phyloP scores from a whole-genome alignment of 2,113 vertebrate genomes.

The Prietella phreatophila region DNA sequence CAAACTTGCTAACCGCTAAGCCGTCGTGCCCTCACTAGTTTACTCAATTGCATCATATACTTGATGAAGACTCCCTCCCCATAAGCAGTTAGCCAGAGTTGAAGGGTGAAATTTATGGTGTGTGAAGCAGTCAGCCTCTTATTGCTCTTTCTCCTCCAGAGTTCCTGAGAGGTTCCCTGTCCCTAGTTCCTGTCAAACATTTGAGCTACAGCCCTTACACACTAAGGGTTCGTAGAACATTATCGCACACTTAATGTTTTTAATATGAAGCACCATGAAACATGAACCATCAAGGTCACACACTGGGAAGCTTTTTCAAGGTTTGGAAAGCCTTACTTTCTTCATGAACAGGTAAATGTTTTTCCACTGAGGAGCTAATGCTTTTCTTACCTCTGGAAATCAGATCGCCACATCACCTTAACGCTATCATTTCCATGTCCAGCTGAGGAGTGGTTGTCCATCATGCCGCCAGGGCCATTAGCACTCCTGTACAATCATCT shows the following conservation, averaged over 20 bases:
- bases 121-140: slow-evolving; percentile 14
- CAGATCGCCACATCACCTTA: slow-evolving; percentile 38
- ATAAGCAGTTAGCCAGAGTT: neutral
- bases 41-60: neutral
- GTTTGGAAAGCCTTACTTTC: slow-evolving; percentile 33
- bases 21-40: too few relatives aligned
- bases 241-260: slow-evolving; percentile 27
- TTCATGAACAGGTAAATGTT: slow-evolving; percentile 42
- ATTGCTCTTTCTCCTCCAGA: slow-evolving; percentile 1
- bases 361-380: slow-evolving; percentile 38
- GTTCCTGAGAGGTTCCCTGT: slow-evolving; percentile 2
- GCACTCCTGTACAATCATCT: slow-evolving; percentile 46
- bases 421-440: slow-evolving; percentile 48
- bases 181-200: neutral
- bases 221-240: slow-evolving; percentile 20
- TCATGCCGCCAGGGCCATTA: slow-evolving; percentile 49
- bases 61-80: neutral
- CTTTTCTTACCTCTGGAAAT: slow-evolving; percentile 23
- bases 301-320: slow-evolving; percentile 41
- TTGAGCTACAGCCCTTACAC: slow-evolving; percentile 10
- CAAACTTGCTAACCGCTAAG: too few relatives aligned
- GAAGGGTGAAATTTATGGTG: slow-evolving; percentile 7
- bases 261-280: slow-evolving; percentile 24
- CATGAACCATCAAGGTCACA: slow-evolving; percentile 17
- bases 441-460: slow-evolving; percentile 42